These are phyloP conservation scores for Scaptomyza cyrtandrae DNA, from an alignment of 2,888 invertebrate genomes.

Conservation along the genomic window DNA sequence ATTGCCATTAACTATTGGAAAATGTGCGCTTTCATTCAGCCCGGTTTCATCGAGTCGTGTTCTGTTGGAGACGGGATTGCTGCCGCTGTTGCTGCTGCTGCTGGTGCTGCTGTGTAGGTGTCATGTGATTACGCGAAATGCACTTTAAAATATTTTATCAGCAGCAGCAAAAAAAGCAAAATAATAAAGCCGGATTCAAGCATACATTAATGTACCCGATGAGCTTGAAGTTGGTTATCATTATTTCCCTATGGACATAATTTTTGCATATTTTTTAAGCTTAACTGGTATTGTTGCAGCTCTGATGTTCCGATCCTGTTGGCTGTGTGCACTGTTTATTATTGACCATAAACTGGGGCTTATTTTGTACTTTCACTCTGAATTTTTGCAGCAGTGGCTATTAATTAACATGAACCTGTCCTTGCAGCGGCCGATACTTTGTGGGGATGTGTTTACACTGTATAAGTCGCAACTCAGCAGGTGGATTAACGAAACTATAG, in stretches of 20 bases:
- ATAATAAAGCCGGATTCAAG: conserved; percentile 23
- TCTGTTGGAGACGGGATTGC: conserved; percentile 36
- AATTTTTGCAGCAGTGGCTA: conserved; percentile 51
- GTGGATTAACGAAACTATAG: conserved; percentile 54
- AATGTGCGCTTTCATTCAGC: conserved; percentile 65
- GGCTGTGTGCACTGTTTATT: conserved; percentile 40
- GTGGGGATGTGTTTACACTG: conserved; percentile 2
- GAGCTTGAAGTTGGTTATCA: too few species aligned
- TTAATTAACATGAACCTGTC: conserved; percentile 62
- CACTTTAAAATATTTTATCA: conserved; percentile 74
- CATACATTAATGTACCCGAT: conserved; percentile 49
- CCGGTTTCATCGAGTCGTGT: conserved; percentile 21
- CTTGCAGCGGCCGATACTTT: conserved; percentile 24
- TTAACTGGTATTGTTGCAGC: conserved; percentile 42
- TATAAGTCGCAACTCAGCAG: conserved; percentile 24
- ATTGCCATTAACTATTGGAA: conserved; percentile 80
- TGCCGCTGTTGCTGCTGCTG: conserved; percentile 5
- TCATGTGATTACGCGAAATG: conserved; percentile 76
- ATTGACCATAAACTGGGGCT: conserved; percentile 47
- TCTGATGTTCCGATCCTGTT: conserved; percentile 1
- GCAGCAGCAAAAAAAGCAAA: conserved; percentile 31
- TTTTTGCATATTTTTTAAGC: conserved; percentile 29
- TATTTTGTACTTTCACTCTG: conserved; percentile 33
- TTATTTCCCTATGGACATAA: too few species aligned
- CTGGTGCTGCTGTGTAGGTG: conserved; percentile 35